phyloP scores from a whole-genome alignment of 2,797 vertebrate species.

The Pangasius macronema region DNA sequence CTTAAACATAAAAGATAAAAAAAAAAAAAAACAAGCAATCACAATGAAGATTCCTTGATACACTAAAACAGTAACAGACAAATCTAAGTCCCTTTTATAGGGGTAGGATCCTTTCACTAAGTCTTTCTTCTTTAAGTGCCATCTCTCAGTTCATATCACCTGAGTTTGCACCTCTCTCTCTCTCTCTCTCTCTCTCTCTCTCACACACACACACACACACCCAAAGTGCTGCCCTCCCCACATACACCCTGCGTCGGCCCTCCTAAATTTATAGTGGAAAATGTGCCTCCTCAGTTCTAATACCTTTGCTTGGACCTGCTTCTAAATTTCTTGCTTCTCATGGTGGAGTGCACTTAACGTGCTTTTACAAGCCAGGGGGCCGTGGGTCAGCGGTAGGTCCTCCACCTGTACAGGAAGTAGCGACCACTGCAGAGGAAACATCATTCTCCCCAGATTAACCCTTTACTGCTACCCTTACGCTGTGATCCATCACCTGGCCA shows the following conservation, averaged over 20 bases:
- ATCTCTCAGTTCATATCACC: constrained; percentile 7
- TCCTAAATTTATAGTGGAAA: constrained; percentile 58
- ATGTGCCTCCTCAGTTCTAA: constrained; percentile 46
- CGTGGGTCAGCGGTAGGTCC: constrained; percentile 48
- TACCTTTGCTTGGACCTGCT: constrained; percentile 39
- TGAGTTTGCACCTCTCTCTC: not conserved
- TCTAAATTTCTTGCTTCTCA: constrained; percentile 37
- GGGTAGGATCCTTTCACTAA: not conserved
- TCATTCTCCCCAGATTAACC: constrained; percentile 6
- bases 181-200: constrained; percentile 11
- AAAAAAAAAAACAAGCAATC: not conserved
- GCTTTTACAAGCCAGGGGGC: constrained; percentile 44
- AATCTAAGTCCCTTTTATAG: constrained; percentile 23
- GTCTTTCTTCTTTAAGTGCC: constrained; percentile 47
- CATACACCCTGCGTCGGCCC: constrained; percentile 40
- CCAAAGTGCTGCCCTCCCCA: constrained; percentile 25
- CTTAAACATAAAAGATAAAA: not conserved
- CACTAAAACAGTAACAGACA: constrained; percentile 10
- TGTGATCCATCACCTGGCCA: constrained; percentile 34
- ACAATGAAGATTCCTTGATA: not conserved
- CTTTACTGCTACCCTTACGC: not conserved
- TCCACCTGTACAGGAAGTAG: constrained; percentile 57
- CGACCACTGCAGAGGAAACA: not conserved
- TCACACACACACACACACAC: too few relatives aligned
- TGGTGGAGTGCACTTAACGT: constrained; percentile 43